Evolutionary conservation across 2,888 invertebrate species (phyloP).

Genomic region (Lithophane leautieri): DNA sequence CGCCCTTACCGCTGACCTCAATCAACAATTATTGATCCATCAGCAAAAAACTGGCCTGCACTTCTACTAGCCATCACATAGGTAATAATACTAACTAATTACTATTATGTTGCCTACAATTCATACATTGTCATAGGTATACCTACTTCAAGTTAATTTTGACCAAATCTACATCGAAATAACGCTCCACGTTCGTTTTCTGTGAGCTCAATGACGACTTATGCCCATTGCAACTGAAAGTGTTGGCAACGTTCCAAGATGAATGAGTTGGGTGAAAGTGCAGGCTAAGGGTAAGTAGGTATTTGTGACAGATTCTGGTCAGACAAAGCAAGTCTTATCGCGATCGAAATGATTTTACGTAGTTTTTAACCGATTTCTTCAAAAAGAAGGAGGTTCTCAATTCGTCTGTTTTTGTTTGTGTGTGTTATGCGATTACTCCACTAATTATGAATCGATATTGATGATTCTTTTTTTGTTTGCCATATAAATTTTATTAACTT

Average conservation of each 20-base stretch:
- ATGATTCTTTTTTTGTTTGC: too few relatives aligned
- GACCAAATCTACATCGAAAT: not conserved
- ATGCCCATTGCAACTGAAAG: not conserved
- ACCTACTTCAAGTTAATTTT: not conserved
- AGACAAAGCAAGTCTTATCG: not conserved
- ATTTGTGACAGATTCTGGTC: not conserved
- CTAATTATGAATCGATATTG: too few relatives aligned
- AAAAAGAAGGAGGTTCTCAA: too few relatives aligned
- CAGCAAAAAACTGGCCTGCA: constrained; percentile 3
- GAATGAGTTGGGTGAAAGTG: constrained; percentile 23
- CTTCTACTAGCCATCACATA: not conserved
- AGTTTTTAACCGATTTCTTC: too few relatives aligned
- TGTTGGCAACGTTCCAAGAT: constrained; percentile 44
- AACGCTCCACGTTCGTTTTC: constrained; percentile 4
- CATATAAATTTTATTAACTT: too few relatives aligned
- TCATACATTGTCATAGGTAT: too few relatives aligned
- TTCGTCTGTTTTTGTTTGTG: too few relatives aligned
- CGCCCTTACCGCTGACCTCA: constrained; percentile 23
- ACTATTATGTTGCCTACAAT: not conserved
- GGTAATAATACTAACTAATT: not conserved
- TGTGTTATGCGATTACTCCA: too few relatives aligned
- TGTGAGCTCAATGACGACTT: not conserved
- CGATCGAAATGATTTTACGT: not conserved
- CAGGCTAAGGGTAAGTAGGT: constrained; percentile 19
- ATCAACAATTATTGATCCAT: constrained; percentile 46